These are phyloP conservation scores for Cnemophilus loriae DNA, from an alignment of 2,113 vertebrate species.

Conservation along the genomic window DNA sequence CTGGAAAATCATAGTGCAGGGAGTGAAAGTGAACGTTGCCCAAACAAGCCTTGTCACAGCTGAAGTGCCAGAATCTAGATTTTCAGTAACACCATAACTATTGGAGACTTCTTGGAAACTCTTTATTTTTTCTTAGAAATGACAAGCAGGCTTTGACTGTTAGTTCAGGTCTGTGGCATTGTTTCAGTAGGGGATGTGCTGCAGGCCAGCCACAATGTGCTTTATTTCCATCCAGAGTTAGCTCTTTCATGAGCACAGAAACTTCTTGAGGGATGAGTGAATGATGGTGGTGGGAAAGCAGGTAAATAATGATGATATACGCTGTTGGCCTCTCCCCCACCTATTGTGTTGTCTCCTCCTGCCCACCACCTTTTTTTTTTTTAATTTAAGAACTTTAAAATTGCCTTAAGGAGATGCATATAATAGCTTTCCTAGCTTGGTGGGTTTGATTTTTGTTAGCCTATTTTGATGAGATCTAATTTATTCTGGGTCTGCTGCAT, in stretches of 20 bases:
- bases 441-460: background rate
- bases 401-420: background rate
- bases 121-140: background rate
- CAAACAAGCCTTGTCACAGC: background rate
- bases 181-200: background rate
- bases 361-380: fast-evolving
- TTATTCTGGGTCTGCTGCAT: background rate
- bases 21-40: background rate
- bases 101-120: background rate
- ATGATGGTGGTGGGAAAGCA: background rate
- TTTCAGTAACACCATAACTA: background rate
- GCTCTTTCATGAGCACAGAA: background rate
- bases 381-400: background rate
- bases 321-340: fast-evolving
- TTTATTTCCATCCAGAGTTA: background rate
- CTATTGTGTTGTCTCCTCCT: background rate
- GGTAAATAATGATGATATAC: background rate
- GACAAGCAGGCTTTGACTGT: background rate
- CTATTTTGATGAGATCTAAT: background rate
- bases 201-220: too few relatives aligned
- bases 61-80: background rate
- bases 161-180: background rate
- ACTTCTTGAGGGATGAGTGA: background rate
- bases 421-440: background rate
- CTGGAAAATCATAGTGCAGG: background rate